These are phyloP conservation scores for Maniola hyperantus DNA, from an alignment of 2,888 invertebrate species.

Conservation along the genomic window DNA sequence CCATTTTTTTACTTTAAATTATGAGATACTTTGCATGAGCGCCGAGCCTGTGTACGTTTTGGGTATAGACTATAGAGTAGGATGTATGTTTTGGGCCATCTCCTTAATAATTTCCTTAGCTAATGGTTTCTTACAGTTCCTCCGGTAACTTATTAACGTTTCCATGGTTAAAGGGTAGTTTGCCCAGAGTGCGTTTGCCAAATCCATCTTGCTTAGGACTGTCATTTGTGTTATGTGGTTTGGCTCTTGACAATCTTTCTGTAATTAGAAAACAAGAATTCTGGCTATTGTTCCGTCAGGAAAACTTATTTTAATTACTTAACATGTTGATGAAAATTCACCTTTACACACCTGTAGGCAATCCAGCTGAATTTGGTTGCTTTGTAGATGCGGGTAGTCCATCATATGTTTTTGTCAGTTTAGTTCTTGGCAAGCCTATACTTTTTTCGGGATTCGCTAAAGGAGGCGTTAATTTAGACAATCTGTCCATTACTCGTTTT, in stretches of 20 bases:
- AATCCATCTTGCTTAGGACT: constrained; percentile 50
- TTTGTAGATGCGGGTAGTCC: constrained; percentile 40
- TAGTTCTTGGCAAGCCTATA: constrained; percentile 40
- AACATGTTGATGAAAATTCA: constrained; percentile 45
- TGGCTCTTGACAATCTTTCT: constrained; percentile 38
- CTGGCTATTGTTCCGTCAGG: too few relatives aligned
- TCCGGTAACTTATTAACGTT: constrained; percentile 47
- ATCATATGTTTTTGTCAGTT: constrained; percentile 43
- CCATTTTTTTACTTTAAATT: too few relatives aligned
- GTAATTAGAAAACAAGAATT: neutral
- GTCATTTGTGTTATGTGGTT: constrained; percentile 41
- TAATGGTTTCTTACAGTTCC: constrained; percentile 47
- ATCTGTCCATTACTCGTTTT: constrained; percentile 53
- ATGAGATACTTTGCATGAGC: too few relatives aligned
- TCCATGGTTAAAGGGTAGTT: constrained; percentile 36
- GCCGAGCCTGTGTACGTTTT: too few relatives aligned
- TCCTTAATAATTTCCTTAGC: neutral
- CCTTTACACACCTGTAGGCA: constrained; percentile 75
- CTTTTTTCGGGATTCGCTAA: constrained; percentile 40
- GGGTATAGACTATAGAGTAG: too few relatives aligned
- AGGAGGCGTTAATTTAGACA: constrained; percentile 48
- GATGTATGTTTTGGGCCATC: too few relatives aligned
- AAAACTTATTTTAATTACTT: too few relatives aligned
- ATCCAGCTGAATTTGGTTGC: constrained; percentile 46
- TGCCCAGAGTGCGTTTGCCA: constrained; percentile 37